Percentiles rank a stretch among this genome's conserved stretches.
Evolutionary conservation across 2,113 vertebrate genomes (phyloP).

Genomic region (Melanerpes formicivorus): DNA sequence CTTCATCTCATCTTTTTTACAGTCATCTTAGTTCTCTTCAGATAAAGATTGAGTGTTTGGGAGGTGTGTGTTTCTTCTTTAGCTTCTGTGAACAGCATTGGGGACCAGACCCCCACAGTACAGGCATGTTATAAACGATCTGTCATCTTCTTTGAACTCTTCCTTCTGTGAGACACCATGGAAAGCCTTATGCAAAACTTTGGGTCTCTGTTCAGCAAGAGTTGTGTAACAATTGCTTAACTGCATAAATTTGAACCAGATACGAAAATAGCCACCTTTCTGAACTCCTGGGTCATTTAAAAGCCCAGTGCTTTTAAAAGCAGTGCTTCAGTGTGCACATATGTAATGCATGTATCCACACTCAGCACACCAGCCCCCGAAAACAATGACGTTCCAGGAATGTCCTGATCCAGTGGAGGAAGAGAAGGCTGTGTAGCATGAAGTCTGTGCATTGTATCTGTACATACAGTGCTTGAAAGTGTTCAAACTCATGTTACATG

Average conservation of each 20-base stretch:
- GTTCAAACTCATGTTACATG: neutral
- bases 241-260: conserved; percentile 21
- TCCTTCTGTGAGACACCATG: neutral
- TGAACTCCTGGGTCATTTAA: conserved; percentile 35
- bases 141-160: conserved; percentile 18
- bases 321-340: neutral
- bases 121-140: neutral
- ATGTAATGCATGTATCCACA: conserved; percentile 32
- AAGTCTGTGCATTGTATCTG: neutral
- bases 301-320: neutral
- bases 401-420: conserved; percentile 13
- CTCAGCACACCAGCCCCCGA: neutral
- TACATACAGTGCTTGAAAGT: neutral
- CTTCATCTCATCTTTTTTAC: neutral
- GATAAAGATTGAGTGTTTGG: neutral
- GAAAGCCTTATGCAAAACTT: neutral
- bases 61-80: neutral
- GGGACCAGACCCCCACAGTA: neutral
- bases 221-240: neutral
- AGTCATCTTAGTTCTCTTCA: neutral
- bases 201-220: neutral
- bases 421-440: neutral
- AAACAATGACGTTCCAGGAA: conserved; percentile 52
- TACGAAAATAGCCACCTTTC: conserved; percentile 30
- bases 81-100: neutral